Evolutionary conservation across 2,113 vertebrate species (phyloP), one percentile per base, ranked within the genome.

Genomic region (Oreochromis spilurus): DNA sequence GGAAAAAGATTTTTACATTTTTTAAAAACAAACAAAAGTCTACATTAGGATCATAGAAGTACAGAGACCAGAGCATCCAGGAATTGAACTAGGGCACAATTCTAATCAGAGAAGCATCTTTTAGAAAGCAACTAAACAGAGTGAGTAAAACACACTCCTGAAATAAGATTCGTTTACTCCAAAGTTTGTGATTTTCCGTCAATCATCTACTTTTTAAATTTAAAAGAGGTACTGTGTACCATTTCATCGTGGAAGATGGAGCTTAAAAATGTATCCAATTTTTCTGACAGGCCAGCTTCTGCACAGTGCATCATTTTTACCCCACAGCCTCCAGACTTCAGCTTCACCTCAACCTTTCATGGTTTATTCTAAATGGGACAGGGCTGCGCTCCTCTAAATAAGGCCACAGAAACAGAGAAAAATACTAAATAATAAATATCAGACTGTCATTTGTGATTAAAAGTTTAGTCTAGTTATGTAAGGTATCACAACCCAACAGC

Each of bases 401-500:
- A 75, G 14, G 14, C 5, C 43, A 75, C 24, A 50, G 26, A 31
- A 29, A 12, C 4, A 0, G 26, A 48, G 21, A 72, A 48, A 50
- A 50, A 75, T 4, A 7, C 24, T 29, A 26, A 48, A 50, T 50
- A 72, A 70, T 70, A 17, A 45, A 50, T 48, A 48, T 31, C 24
- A 29, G 14, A 29, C 14, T 48, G 14, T 17, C 43, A 50, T 2
- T 29, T 50, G 70, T 75, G 24, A 48, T 50, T 48, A 75, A 75
- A 75, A 7, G 43, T 45, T 45, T 45, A 26, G 40, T 17, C 21
- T 75, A 17, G 43, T 75, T 17, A 45, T 0, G 43, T 24, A 48
- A 48, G 14, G 0, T 2, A 48, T 48, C 16, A 48, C 24, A 45
- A 17, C 7, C 4, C 1, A 48, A 17, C 21, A 4, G 13, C 14